Evolutionary conservation across 1,140 invertebrate species (phyloP).

Genomic region (Diorhabda carinulata): DNA sequence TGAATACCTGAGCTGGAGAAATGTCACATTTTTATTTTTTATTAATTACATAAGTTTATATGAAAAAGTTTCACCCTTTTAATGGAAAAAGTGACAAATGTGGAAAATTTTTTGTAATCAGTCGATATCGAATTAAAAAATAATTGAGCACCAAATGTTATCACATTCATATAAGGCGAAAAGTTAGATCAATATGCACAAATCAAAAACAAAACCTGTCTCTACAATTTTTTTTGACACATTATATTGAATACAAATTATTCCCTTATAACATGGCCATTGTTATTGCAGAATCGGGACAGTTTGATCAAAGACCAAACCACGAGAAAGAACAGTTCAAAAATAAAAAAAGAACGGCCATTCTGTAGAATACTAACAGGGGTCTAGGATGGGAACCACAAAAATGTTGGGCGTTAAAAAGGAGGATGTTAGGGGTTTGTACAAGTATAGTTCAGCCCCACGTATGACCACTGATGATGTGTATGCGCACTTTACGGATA

Average conservation of each 20-base stretch:
- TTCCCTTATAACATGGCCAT: neutral
- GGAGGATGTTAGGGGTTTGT: too few relatives aligned
- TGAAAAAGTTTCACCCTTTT: neutral
- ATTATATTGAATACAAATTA: neutral
- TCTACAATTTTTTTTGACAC: too few relatives aligned
- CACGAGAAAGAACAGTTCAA: neutral
- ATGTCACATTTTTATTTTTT: neutral
- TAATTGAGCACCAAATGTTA: conserved; percentile 16
- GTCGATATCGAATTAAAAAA: conserved; percentile 8
- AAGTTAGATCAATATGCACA: neutral
- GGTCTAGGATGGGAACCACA: too few relatives aligned
- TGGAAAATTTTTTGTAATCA: conserved; percentile 3
- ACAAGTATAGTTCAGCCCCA: too few relatives aligned
- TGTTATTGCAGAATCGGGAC: neutral
- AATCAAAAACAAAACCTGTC: neutral
- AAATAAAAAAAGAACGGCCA: neutral
- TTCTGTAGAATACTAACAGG: neutral
- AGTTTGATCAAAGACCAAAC: neutral
- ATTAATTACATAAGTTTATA: neutral
- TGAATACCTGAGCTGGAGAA: neutral
- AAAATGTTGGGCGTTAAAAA: too few relatives aligned
- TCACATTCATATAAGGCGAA: conserved; percentile 8
- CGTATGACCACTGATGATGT: too few relatives aligned
- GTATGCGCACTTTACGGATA: too few relatives aligned
- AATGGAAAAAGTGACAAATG: neutral